Evolutionary conservation across 2,113 vertebrate species (phyloP), one percentile per base, ranked within the genome.

Genomic region (Phylloscopus whistleri): DNA sequence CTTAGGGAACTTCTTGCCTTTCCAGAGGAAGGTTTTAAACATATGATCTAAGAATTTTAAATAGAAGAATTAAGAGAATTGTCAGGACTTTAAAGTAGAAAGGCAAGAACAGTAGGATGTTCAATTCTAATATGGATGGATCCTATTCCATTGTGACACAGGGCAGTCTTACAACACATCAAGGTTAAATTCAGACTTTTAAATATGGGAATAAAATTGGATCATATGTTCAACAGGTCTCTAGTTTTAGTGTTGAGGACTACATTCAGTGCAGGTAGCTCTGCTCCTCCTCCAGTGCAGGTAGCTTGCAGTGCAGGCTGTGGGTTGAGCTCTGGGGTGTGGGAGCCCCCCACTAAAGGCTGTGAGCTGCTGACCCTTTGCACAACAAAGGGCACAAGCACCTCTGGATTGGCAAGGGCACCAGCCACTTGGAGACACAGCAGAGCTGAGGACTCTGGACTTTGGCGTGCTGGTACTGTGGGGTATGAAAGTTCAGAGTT

Each of bases 71-170:
- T 77, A 84, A 52, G 26, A 94, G 33, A 63, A 77, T 77, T 78
- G 55, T 35, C 67, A 90, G 72, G 43, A 83, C 24, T 88, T 93
- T 44, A 74, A 94, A 93, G 63, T 28, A 3, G 39, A 80, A 83
- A 51, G 64, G 73, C 30, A 80, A 51, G 35, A 84, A 67, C 19
- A 30, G 30, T 59, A 67, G 75, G 43, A 48, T 86, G 22, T 67
- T 92, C 39, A 31, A 10, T 88, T 93, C 22, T 85, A 74, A 70
- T 24, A 62, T n/a, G n/a, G 35, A 37, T 33, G 16, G 49, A 84
- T 91, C 31, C 48, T 86, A 68, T 89, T 35, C 56, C 52, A 56
- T n/a, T 67, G 13, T 63, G 68, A 78, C 59, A 70, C 2, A 37
- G 20, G 27, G 21, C 44, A 74, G 51, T 70, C 30, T 84, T 67